A percentile compares a stretch with the other conserved stretches of the same genome.
Conservation (phyloP, 1,140 invertebrate genomes). For the Bathynomus jamesi region DNA sequence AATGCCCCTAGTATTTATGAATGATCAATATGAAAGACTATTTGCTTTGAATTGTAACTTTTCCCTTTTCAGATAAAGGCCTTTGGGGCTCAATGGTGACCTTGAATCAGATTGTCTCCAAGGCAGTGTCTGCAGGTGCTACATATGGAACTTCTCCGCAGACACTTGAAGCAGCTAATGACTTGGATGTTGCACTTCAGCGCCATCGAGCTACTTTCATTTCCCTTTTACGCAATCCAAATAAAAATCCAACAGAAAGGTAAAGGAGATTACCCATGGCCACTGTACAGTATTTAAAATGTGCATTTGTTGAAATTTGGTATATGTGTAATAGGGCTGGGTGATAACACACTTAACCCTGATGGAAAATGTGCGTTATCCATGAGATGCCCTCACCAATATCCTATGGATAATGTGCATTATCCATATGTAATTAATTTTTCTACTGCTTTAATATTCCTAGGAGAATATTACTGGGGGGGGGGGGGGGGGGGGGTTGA, state of each 20-base stretch:
- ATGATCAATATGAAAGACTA: not conserved
- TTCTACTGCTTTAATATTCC: too few species aligned
- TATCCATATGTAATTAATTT: too few species aligned
- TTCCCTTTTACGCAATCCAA: not conserved
- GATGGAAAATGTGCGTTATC: too few species aligned
- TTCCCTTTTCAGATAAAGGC: not conserved
- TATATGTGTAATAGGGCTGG: too few species aligned
- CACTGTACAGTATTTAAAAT: too few species aligned
- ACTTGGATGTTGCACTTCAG: not conserved
- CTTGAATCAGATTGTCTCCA: not conserved
- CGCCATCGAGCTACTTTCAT: not conserved
- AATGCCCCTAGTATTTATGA: not conserved
- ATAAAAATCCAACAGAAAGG: not conserved
- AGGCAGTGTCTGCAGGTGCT: not conserved
- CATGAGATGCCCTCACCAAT: too few species aligned
- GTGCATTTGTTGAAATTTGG: too few species aligned
- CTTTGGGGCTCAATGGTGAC: not conserved
- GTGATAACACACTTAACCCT: too few species aligned
- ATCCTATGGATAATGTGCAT: too few species aligned
- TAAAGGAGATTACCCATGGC: too few species aligned
- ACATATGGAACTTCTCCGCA: not conserved
- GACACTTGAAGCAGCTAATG: not conserved
- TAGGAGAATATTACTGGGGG: too few species aligned
- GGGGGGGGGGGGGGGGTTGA: too few species aligned
- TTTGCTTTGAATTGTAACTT: not conserved